phyloP scores from a whole-genome alignment of 1,140 invertebrate species.

The Pseudomyrmex sp. region DNA sequence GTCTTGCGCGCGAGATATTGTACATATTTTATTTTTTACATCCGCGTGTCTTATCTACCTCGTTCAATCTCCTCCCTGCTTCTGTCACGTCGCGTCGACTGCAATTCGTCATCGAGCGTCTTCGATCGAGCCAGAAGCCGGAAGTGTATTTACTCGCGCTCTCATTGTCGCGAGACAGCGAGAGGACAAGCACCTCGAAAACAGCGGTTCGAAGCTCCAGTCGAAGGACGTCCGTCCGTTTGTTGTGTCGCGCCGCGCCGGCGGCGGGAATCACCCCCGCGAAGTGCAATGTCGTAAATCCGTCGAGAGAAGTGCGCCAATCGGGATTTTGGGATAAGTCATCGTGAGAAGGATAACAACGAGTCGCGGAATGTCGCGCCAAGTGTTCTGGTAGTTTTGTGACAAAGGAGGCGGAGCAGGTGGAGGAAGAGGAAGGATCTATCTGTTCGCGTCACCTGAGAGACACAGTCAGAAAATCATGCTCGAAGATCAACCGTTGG shows the following conservation, averaged over 20 bases:
- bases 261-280: not conserved
- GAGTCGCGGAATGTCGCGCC: conserved; percentile 16
- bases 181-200: not conserved
- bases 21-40: not conserved
- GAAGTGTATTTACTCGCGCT: conserved; percentile 31
- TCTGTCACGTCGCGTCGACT: not conserved
- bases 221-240: conserved; percentile 37
- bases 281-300: conserved; percentile 48
- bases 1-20: conserved; percentile 12
- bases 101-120: not conserved
- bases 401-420: not conserved
- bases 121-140: not conserved
- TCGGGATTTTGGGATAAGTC: not conserved
- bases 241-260: conserved; percentile 15
- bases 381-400: conserved; percentile 45
- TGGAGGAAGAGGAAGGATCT: conserved; percentile 9
- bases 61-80: not conserved
- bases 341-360: not conserved
- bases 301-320: conserved; percentile 21
- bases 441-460: not conserved
- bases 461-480: conserved; percentile 67
- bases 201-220: not conserved
- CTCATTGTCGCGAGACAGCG: not conserved
- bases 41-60: not conserved
- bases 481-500: conserved; percentile 84